These are phyloP conservation scores for Glossosoma conforme DNA, from an alignment of 1,140 invertebrate species.

Conservation along the genomic window DNA sequence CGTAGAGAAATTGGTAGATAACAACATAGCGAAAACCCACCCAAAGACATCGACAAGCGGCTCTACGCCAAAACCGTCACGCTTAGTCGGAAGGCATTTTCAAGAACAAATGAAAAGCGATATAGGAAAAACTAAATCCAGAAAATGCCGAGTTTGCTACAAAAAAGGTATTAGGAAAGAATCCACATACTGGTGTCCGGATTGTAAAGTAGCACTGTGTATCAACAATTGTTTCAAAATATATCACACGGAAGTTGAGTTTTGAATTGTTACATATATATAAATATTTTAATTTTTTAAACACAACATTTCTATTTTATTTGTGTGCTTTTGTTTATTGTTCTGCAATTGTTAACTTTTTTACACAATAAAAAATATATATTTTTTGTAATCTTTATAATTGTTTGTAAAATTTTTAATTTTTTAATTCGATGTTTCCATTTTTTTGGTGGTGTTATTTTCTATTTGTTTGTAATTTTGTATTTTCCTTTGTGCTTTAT, in stretches of 20 bases:
- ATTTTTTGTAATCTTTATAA: not conserved
- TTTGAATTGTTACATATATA: not conserved
- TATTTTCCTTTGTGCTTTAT: conserved; percentile 2
- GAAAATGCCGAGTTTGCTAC: conserved; percentile 17
- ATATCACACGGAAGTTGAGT: conserved; percentile 15
- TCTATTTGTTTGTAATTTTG: conserved; percentile 3
- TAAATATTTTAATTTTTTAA: not conserved
- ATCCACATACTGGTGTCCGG: conserved; percentile 18
- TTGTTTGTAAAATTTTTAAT: not conserved
- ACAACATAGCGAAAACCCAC: conserved; percentile 2
- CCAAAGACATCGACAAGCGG: conserved; percentile 10
- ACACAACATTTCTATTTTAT: not conserved
- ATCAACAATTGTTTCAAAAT: conserved; percentile 18
- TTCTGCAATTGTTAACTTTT: not conserved
- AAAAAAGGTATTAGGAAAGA: conserved; percentile 17
- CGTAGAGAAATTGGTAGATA: conserved; percentile 6
- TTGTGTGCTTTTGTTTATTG: not conserved
- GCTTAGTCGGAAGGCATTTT: conserved; percentile 16
- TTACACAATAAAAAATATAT: not conserved
- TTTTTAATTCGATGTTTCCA: conserved; percentile 4
- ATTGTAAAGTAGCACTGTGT: conserved; percentile 16
- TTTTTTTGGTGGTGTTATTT: not conserved
- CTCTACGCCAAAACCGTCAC: conserved; percentile 12
- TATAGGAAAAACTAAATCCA: conserved; percentile 17
- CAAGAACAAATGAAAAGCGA: conserved; percentile 15